Evolutionary conservation across 2,888 invertebrate species (phyloP), one percentile per base, ranked within the genome.

Genomic region (Palloptera scutellata): DNA sequence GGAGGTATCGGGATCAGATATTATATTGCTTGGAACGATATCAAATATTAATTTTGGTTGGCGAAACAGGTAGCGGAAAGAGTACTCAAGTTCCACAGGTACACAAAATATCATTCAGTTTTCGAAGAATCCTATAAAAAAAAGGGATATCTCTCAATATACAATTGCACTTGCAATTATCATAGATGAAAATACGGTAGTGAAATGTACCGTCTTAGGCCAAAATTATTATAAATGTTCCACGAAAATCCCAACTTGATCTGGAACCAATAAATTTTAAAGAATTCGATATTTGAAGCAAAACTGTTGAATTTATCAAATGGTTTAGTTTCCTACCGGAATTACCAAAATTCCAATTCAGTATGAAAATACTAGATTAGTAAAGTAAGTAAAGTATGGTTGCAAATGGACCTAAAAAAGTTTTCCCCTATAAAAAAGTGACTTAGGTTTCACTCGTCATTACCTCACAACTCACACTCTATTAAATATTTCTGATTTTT

Each of bases 51-150:
- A 90, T 99, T 62, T 86, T 95, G 65, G 90, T 94, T 53, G 98
- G 98, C 1, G 98, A 99, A 83, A 97, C 98, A 2, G 98, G 98
- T 40, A 96, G 96, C 80, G 98, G 97, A 0, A 97, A 97, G 52
- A 67, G 78, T 64, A 78, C 78, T 0, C 78, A 78, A 51, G 79
- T 78, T 11, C 78, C 78, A 60, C 69, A 68, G 68, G 68, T 68
- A 68, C 42, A 19, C 15, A 43, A 30, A 40, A 53, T 30, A 59
- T 42, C 45, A 10, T 13, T 43, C 17, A 42, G 12, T 9, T 59
- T 42, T 10, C 48, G 9, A 52, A 10, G 19, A 17, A n/a, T 10
- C 4, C 11, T 8, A 30, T 45, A 66, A 17, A 64, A 51, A 42
- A 63, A 63, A 60, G 17, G 6, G 41, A 52, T 60, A 48, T 45